A percentile compares a stretch with the other conserved stretches of the same genome.
Conservation (phyloP, 1,140 invertebrate species). For the Helicoverpa armigera region DNA sequence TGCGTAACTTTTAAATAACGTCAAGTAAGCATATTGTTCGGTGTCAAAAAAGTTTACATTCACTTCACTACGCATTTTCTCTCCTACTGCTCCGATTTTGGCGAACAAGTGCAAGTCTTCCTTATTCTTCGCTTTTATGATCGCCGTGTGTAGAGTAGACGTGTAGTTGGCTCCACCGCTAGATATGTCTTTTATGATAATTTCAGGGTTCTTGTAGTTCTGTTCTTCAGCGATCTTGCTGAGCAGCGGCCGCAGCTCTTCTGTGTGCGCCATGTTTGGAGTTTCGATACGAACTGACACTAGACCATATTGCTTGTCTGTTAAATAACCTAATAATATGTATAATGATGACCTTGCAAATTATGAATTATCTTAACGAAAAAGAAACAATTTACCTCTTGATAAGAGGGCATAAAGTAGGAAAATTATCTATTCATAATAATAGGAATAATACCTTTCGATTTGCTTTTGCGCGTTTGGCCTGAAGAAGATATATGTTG, state of each 20-base stretch:
- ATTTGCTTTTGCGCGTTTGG: too few relatives aligned
- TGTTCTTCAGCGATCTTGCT: constrained; percentile 21
- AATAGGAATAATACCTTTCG: too few relatives aligned
- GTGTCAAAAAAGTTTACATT: constrained; percentile 33
- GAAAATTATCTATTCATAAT: too few relatives aligned
- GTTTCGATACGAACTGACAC: background rate
- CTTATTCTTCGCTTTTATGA: background rate
- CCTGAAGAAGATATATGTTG: too few relatives aligned
- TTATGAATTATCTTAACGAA: too few relatives aligned
- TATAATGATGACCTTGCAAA: too few relatives aligned
- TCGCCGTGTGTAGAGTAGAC: background rate
- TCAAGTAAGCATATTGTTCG: constrained; percentile 49
- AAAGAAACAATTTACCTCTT: too few relatives aligned
- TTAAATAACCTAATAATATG: too few relatives aligned
- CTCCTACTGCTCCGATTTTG: constrained; percentile 51
- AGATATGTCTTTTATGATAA: constrained; percentile 10
- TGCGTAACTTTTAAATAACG: background rate
- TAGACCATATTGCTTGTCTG: too few relatives aligned
- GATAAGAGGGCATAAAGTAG: too few relatives aligned
- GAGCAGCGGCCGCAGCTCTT: background rate
- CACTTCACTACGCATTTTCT: background rate
- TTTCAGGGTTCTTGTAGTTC: background rate
- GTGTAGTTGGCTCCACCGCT: constrained; percentile 8
- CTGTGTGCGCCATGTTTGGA: background rate
- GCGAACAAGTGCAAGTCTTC: constrained; percentile 48